A percentile compares a stretch with the other conserved stretches of the same genome.
Evolutionary conservation across 2,888 invertebrate genomes (phyloP).

Genomic region (Brachypalpus laphriformis): DNA sequence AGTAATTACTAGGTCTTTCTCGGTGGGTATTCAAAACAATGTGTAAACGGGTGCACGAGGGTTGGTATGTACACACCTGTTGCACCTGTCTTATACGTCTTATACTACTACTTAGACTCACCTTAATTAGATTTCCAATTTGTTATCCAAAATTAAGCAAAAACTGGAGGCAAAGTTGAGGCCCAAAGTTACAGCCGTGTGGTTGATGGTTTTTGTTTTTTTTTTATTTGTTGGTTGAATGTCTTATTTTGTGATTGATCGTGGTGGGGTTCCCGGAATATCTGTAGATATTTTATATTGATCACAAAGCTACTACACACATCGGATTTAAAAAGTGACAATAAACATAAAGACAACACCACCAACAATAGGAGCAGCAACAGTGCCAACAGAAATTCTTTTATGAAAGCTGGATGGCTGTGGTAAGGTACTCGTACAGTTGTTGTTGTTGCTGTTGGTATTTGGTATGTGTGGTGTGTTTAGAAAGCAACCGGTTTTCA

Average conservation of each 20-base stretch:
- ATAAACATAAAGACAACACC: conserved; percentile 12
- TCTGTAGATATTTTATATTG: neutral
- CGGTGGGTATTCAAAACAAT: neutral
- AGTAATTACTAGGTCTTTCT: conserved; percentile 24
- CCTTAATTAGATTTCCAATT: conserved; percentile 47
- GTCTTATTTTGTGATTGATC: conserved; percentile 15
- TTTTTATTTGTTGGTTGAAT: conserved; percentile 24
- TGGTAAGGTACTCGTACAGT: conserved; percentile 45
- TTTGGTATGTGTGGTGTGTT: conserved; percentile 64
- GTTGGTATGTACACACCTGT: conserved; percentile 55
- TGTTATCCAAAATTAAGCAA: conserved; percentile 52
- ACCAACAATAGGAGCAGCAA: conserved; percentile 38
- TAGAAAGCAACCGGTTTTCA: conserved; percentile 73
- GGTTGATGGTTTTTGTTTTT: neutral
- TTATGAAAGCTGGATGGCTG: conserved; percentile 53
- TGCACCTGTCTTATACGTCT: neutral
- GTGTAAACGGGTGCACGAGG: conserved; percentile 6
- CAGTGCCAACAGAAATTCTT: conserved; percentile 63
- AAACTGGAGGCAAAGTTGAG: conserved; percentile 3
- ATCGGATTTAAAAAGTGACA: conserved; percentile 27
- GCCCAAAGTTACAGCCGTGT: neutral
- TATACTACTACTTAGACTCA: conserved; percentile 25
- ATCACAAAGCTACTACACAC: conserved; percentile 21
- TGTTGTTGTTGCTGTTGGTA: conserved; percentile 25
- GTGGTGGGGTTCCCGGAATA: neutral